Evolutionary conservation across 1,140 invertebrate genomes (phyloP).

Genomic region (Euborellia annulipes): DNA sequence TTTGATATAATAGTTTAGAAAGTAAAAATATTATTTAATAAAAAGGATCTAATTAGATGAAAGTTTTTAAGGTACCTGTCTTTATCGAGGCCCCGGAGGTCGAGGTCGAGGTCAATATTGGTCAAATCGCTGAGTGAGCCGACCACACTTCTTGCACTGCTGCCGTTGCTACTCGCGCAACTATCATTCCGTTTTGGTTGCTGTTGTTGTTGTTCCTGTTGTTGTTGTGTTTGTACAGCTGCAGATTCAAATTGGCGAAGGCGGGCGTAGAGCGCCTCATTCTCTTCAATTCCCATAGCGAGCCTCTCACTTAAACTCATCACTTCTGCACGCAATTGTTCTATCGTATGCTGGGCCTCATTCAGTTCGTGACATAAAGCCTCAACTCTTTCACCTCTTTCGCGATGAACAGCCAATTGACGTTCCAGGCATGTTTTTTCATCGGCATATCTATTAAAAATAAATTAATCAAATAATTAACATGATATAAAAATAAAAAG

Average conservation of each 20-base stretch:
- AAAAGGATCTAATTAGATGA: too few relatives aligned
- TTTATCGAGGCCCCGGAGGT: slow-evolving; percentile 54
- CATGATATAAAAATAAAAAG: too few relatives aligned
- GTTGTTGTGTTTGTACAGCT: too few relatives aligned
- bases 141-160: slow-evolving; percentile 37
- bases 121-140: slow-evolving; percentile 66
- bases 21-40: too few relatives aligned
- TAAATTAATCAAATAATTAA: too few relatives aligned
- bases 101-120: slow-evolving; percentile 57
- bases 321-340: slow-evolving; percentile 40
- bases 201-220: too few relatives aligned
- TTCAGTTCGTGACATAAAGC: slow-evolving; percentile 41
- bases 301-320: slow-evolving; percentile 36
- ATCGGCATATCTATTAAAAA: too few relatives aligned
- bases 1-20: too few relatives aligned
- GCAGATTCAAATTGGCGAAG: slow-evolving; percentile 46
- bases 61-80: slow-evolving; percentile 30
- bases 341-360: slow-evolving; percentile 35
- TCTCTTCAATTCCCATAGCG: slow-evolving; percentile 54
- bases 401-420: too few relatives aligned
- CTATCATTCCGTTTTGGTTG: background rate
- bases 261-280: slow-evolving; percentile 49
- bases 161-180: slow-evolving; percentile 28
- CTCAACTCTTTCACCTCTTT: slow-evolving; percentile 29
- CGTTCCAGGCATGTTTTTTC: too few relatives aligned